Evolutionary conservation across 2,797 vertebrate genomes (phyloP), one percentile per base, ranked within the genome.

Genomic region (Microctenopoma steveboyesi): DNA sequence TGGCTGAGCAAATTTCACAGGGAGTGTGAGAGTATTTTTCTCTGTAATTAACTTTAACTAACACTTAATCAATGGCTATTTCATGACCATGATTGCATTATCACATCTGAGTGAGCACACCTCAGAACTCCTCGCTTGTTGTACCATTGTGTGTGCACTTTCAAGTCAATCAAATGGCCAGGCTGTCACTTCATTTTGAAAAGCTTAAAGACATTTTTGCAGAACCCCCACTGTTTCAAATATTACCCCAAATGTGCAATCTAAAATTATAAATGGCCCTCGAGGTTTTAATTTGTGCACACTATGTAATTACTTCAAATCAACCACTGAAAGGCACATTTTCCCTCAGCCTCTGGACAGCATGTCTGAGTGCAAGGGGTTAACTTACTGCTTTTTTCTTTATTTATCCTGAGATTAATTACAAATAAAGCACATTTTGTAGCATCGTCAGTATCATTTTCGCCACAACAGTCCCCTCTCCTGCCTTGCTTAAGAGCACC

Each of bases 1-100:
- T 46, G 27, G 14, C 25, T 5, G 12, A 49, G 42, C 28, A 63
- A 47, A 67, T 59, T 72, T 76, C 45, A 74, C 0, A 2, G 2
- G 4, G 48, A 61, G 40, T 25, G 54, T 40, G 22, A 35, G 50
- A 63, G 56, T 48, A 30, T 55, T 66, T 72, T 52, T 74, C 4
- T 60, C 52, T 65, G 37, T 73, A 73, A 84, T 81, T 77, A 78
- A 79, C 74, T 81, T 85, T 57, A 81, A 82, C 72, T 57, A 73
- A 76, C 66, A 74, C 68, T 86, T 79, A 79, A 81, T 87, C 79
- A 85, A 71, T 81, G 74, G 51, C 76, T 55, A 33, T 79, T 87
- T 74, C 55, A 46, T 39, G 64, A 61, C 51, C 46, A 4, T 82
- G 72, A 87, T 82, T 86, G 72, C 60, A 72, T 83, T 70, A 74